Base-by-base conservation (phyloP, 2,888 invertebrate genomes). In the Branchellion lobata region DNA sequence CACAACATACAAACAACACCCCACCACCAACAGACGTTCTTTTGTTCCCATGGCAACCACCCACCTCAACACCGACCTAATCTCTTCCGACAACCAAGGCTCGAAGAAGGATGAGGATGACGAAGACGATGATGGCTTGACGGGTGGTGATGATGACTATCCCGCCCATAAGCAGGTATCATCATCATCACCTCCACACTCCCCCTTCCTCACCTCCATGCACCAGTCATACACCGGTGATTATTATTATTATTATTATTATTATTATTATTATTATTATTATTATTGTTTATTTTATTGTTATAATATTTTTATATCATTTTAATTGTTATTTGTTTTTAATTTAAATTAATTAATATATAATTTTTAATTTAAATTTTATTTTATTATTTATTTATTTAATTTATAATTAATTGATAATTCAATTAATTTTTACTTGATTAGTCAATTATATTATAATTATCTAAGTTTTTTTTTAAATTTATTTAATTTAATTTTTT, bases 211-310 rank as follows among this genome's bases (percentile, higher is more conserved):
- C 65, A 81, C 77, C 2, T 51, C 76, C 72, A 83, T 86, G 80
- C 82, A 84, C 33, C 86, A 86, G 80, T 84, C 85, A 72, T 82
- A 83, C 78, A 85, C 85, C 81, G 86, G 86, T 80, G 0, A 14
- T 14, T 29, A 14, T 65, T 65, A 65, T 65, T 65, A n/a, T 65
- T 65, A 65, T 14, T 65, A 14, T 65, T n/a, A 65, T 14, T 8
- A 65, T 14, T n/a, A 65, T 65, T 29, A 24, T n/a, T 29, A 65
- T 8, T 65, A 65, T n/a, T 29, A 65, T n/a, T n/a, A 3, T 69
- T 29, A 69, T 0, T 31, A 69, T 33, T 47, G 18, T 18, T 47
- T 8, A 14, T 47, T 47, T 18, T 47, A 47, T 18, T 47, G 47
- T 18, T 14, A 47, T 18, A 14, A 47, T 14, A 47, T 14, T 14